Base-by-base conservation (phyloP, 2,888 invertebrate species). In the Ceriagrion tenellum region DNA sequence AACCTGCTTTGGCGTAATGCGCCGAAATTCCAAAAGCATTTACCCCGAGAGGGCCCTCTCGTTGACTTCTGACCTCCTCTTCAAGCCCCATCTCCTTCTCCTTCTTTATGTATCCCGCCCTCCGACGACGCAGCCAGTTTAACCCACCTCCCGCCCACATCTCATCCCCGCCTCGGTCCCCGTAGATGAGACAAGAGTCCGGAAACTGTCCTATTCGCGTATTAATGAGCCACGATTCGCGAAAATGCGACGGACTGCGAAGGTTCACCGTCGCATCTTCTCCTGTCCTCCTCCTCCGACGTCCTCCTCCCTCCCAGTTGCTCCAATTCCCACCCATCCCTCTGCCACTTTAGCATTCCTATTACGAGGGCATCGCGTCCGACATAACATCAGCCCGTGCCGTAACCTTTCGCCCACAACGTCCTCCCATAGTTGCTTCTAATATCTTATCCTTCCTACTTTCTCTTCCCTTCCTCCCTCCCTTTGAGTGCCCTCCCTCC, bases 1-100 rank as follows among this genome's bases (percentile, higher is more conserved):
- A 89, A 89, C 89, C 55, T n/a, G 55, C 89, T 89, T 89, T 89
- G 35, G 26, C 47, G 89, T 89, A 35, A 91, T 59, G 63, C 63
- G 59, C 40, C 69, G 69, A 40, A 93, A 93, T 63, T 89, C 55
- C 23, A 2, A 88, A 88, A 55, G 47, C 55, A 40, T 93, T 93
- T 35, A 81, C 74, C 93, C 93, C 47, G 13, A 56, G 69, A n/a
- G 35, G 18, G 30, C 26, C 47, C 69, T 69, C 69, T 93, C 16
- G 69, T 93, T 69, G 93, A 89, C 89, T 89, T n/a, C 47, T 89
- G 89, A 93, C 93, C 93, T 69, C 93, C 35, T 59, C 63, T 59
- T 59, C 20, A 59, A 59, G 20, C 18, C 13, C 59, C 59, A 63
- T 10, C 35, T 26, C 59, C 90, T 26, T 90, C 30, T 30, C 56